Percentiles rank a stretch among this genome's conserved stretches.
Conservation (phyloP, 2,888 invertebrate genomes). For the Thelaira solivaga region DNA sequence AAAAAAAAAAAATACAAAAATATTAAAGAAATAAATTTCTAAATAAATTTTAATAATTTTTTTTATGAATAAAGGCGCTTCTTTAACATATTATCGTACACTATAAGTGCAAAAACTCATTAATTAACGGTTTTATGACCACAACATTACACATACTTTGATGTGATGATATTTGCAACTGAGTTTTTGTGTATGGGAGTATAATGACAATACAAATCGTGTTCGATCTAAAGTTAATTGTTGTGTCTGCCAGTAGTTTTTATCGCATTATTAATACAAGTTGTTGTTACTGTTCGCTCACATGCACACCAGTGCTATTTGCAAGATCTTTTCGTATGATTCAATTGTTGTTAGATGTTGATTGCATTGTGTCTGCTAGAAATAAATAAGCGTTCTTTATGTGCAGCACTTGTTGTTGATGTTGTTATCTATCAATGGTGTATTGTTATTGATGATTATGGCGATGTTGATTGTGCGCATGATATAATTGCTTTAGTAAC, state of each 20-base stretch:
- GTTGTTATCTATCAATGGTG: neutral
- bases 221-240: slow-evolving; percentile 20
- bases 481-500: neutral
- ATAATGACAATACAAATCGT: slow-evolving; percentile 39
- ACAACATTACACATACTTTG: neutral
- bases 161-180: neutral
- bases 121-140: neutral
- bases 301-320: neutral
- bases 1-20: no score
- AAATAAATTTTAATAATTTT: neutral
- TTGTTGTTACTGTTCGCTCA: slow-evolving; percentile 33
- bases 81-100: no score
- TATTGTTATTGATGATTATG: neutral
- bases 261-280: slow-evolving; percentile 39
- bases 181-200: neutral
- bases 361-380: slow-evolving; percentile 10
- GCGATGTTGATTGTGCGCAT: slow-evolving; percentile 2
- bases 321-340: slow-evolving; percentile 23
- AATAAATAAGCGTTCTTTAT: slow-evolving; percentile 24
- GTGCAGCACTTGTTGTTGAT: slow-evolving; percentile 32
- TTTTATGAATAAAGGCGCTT: slow-evolving; percentile 5
- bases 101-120: neutral
- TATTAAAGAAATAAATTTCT: slow-evolving; percentile 9
- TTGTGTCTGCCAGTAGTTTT: slow-evolving; percentile 25
- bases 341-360: slow-evolving; percentile 30